Conservation (phyloP, 2,113 vertebrate species). For the Passer montanus region DNA sequence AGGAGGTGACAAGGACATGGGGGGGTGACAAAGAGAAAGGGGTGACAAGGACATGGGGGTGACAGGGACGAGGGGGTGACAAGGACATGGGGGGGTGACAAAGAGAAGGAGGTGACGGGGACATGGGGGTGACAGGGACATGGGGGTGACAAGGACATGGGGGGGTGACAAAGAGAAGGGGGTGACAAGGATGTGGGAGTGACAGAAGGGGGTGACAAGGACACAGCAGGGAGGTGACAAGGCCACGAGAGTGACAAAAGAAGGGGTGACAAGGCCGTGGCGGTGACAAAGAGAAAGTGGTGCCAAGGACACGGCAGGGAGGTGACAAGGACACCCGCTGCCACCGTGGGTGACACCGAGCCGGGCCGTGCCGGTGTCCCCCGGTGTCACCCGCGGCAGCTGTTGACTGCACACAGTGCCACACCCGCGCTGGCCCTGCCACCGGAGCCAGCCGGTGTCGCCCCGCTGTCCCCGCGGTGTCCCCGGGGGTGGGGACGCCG, state of each 20-base stretch:
- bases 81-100: too few relatives aligned
- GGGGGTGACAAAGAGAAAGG: too few relatives aligned
- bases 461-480: neutral
- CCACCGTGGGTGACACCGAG: neutral
- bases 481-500: neutral
- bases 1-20: too few relatives aligned
- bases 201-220: neutral
- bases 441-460: neutral
- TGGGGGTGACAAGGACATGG: neutral
- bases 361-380: neutral
- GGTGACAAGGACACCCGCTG: neutral
- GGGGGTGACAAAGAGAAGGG: neutral
- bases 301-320: neutral
- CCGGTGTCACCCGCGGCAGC: neutral
- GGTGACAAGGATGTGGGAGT: neutral
- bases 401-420: neutral
- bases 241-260: too few relatives aligned
- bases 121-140: too few relatives aligned
- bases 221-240: too few relatives aligned
- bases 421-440: neutral
- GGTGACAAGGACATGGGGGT: too few relatives aligned
- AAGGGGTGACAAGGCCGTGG: too few relatives aligned
- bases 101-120: too few relatives aligned
- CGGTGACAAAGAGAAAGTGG: neutral
- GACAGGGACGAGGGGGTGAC: too few relatives aligned